Evolutionary conservation across 1,140 invertebrate species (phyloP).

Genomic region (Alviniconcha marisindica): DNA sequence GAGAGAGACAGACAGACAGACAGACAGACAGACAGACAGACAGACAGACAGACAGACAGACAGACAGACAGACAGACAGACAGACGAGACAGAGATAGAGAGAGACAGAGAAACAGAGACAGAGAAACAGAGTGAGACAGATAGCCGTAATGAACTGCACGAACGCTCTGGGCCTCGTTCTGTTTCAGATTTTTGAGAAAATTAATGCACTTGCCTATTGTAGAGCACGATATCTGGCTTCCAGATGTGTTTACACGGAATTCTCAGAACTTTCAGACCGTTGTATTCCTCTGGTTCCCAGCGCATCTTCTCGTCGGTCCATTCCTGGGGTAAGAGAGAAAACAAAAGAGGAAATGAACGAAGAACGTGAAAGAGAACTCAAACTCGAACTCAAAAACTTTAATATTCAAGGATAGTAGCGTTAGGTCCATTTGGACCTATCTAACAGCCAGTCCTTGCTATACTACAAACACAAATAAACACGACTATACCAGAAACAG

Average conservation of each 20-base stretch:
- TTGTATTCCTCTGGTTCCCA: constrained; percentile 79
- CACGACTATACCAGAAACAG: too few relatives aligned
- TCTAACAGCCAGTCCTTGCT: too few relatives aligned
- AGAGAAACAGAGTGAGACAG: background rate
- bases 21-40: background rate
- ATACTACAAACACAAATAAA: too few relatives aligned
- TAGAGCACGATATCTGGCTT: constrained; percentile 81
- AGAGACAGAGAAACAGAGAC: background rate
- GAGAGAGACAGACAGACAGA: background rate
- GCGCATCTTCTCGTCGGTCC: constrained; percentile 78
- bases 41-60: background rate
- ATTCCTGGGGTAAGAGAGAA: constrained; percentile 72
- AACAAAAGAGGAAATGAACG: too few relatives aligned
- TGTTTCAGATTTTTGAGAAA: too few relatives aligned
- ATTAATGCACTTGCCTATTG: constrained; percentile 79
- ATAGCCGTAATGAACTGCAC: background rate
- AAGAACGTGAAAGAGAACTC: too few relatives aligned
- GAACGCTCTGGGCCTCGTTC: too few relatives aligned
- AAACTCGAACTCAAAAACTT: too few relatives aligned
- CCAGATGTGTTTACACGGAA: constrained; percentile 80
- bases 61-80: background rate
- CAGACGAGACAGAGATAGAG: background rate
- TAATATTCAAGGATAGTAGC: too few relatives aligned
- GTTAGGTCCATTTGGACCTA: too few relatives aligned
- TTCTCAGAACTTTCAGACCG: constrained; percentile 77